phyloP scores from a whole-genome alignment of 2,888 invertebrate genomes.

The Caenorhabditis macrosperma region DNA sequence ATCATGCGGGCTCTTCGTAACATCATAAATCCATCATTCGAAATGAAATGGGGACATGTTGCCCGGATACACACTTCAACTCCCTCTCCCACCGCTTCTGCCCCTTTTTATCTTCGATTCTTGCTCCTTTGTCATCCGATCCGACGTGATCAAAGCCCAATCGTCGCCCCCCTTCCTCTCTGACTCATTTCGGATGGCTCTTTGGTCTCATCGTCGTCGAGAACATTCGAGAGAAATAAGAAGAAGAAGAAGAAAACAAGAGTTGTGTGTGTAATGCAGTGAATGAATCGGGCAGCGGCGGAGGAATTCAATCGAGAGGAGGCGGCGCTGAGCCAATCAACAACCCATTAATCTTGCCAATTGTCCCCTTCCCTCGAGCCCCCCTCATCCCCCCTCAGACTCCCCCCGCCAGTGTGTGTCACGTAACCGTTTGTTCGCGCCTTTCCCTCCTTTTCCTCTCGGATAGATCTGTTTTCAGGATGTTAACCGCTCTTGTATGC shows the following conservation, averaged over 20 bases:
- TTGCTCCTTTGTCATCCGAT: neutral
- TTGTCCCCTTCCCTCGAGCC: constrained; percentile 34
- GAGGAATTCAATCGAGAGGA: neutral
- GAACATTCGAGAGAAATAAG: neutral
- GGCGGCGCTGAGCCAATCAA: constrained; percentile 19
- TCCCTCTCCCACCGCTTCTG: neutral
- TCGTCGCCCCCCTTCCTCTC: neutral
- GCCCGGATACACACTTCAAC: neutral
- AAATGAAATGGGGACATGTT: constrained; percentile 10
- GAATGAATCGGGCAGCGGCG: neutral
- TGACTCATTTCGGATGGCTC: neutral
- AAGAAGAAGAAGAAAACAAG: neutral
- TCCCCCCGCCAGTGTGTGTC: neutral
- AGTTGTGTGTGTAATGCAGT: neutral
- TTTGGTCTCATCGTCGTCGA: neutral
- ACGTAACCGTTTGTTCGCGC: constrained; percentile 1
- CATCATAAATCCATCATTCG: constrained; percentile 41
- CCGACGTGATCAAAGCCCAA: constrained; percentile 9
- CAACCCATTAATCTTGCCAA: constrained; percentile 63
- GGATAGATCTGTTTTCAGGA: constrained; percentile 19
- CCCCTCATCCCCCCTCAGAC: neutral
- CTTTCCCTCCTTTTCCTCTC: neutral
- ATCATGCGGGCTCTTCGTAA: neutral
- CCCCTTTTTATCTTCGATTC: constrained; percentile 2
- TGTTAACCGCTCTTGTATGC: constrained; percentile 40